phyloP scores from a whole-genome alignment of 1,140 invertebrate genomes.

The Leptopilina boulardi region DNA sequence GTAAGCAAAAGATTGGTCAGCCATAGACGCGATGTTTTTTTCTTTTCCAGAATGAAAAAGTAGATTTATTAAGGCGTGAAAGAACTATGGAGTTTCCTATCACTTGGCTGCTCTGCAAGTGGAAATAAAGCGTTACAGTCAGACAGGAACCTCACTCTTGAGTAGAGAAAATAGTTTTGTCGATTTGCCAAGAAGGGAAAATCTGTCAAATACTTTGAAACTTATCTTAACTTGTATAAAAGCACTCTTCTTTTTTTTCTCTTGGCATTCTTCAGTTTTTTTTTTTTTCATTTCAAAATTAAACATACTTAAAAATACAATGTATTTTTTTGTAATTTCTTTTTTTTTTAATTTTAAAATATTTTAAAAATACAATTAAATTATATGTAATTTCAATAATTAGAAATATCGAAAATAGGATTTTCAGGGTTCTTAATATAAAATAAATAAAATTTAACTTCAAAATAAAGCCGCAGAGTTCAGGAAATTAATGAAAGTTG shows the following conservation, averaged over 20 bases:
- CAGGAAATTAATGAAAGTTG: too few relatives aligned
- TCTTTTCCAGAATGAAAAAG: neutral
- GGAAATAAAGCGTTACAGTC: conserved; percentile 4
- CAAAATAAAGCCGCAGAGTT: too few relatives aligned
- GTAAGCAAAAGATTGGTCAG: neutral
- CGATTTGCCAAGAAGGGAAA: conserved; percentile 4
- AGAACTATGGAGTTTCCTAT: neutral
- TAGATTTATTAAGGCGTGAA: neutral
- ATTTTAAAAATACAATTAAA: too few relatives aligned
- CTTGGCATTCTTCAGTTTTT: too few relatives aligned
- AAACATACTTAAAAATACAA: too few relatives aligned
- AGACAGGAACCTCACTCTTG: neutral
- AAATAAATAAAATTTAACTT: too few relatives aligned
- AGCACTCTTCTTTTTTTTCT: neutral
- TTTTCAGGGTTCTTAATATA: too few relatives aligned
- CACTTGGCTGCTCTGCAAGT: neutral
- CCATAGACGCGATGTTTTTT: neutral
- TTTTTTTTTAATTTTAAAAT: too few relatives aligned
- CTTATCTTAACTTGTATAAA: conserved; percentile 3
- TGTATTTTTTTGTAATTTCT: too few relatives aligned
- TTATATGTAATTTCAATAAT: too few relatives aligned
- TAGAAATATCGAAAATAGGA: too few relatives aligned
- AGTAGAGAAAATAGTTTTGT: conserved; percentile 6
- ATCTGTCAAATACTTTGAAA: conserved; percentile 14
- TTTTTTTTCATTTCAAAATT: too few relatives aligned